Conservation (phyloP, 1,140 invertebrate genomes). For the Heliconius nattereri region DNA sequence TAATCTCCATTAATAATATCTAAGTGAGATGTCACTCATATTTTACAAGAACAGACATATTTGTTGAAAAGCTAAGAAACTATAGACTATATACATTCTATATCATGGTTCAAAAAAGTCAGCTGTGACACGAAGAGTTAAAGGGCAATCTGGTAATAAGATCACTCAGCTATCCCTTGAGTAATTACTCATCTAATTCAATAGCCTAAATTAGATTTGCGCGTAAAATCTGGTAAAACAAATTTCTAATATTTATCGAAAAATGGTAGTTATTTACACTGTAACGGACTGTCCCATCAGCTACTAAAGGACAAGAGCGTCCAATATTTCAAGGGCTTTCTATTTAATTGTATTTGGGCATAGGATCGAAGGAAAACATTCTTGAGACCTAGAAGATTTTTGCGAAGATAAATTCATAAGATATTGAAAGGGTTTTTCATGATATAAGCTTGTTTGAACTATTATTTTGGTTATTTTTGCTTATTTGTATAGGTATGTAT, state of each 20-base stretch:
- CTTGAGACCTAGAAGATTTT: conserved; percentile 20
- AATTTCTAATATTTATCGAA: conserved; percentile 10
- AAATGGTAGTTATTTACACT: conserved; percentile 17
- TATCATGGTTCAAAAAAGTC: no score
- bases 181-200: conserved; percentile 5
- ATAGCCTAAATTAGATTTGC: background rate
- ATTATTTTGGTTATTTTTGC: background rate
- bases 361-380: conserved; percentile 19
- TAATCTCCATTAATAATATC: no score
- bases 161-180: background rate
- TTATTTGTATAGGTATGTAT: background rate
- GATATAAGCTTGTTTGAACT: conserved; percentile 4
- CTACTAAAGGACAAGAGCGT: conserved; percentile 22
- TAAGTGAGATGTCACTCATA: no score
- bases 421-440: background rate
- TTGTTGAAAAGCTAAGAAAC: no score
- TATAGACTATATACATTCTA: no score
- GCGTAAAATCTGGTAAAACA: conserved; percentile 12
- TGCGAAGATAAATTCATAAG: background rate
- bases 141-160: background rate
- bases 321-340: conserved; percentile 21
- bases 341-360: conserved; percentile 28
- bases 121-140: no score
- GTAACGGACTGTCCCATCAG: conserved; percentile 23
- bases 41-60: no score